Percentiles rank a stretch among this genome's conserved stretches.
These are phyloP conservation scores for Cepaea hortensis DNA, from an alignment of 2,888 invertebrate genomes.

Conservation along the genomic window DNA sequence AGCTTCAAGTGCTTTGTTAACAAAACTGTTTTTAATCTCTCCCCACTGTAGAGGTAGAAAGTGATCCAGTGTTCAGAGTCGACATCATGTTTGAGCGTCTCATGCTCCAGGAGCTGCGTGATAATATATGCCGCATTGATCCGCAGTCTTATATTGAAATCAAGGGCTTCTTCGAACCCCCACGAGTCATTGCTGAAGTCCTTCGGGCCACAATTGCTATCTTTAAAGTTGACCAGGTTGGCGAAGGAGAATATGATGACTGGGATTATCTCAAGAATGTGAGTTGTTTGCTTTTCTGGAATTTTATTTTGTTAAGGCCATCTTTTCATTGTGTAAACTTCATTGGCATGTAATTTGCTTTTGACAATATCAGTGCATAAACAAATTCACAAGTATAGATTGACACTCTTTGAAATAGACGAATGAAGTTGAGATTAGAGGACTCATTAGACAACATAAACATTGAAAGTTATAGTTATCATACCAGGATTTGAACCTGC, in stretches of 20 bases:
- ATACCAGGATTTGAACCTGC: too few species aligned
- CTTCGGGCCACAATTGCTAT: constrained; percentile 72
- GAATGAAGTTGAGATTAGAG: too few species aligned
- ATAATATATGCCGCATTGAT: constrained; percentile 72
- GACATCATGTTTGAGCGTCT: constrained; percentile 76
- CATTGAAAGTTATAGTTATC: too few species aligned
- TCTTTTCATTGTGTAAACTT: too few species aligned
- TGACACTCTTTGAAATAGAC: too few species aligned
- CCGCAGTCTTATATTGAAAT: constrained; percentile 74
- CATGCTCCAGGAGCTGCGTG: constrained; percentile 74
- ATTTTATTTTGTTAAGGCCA: too few species aligned
- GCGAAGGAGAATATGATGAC: constrained; percentile 69
- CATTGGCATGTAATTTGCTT: too few species aligned
- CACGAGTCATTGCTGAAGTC: constrained; percentile 70
- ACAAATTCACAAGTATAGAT: too few species aligned
- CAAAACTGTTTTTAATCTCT: background rate
- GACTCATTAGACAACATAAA: too few species aligned
- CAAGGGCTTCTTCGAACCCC: constrained; percentile 73
- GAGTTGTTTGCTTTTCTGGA: constrained; percentile 12
- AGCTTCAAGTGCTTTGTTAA: too few species aligned
- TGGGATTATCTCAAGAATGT: constrained; percentile 73
- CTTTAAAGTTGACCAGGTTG: constrained; percentile 69
- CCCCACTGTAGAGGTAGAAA: constrained; percentile 68
- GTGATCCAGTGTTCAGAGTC: constrained; percentile 68
- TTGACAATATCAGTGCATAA: too few species aligned